Conservation (phyloP, 2,888 invertebrate genomes). For the Prosapia bicincta region DNA sequence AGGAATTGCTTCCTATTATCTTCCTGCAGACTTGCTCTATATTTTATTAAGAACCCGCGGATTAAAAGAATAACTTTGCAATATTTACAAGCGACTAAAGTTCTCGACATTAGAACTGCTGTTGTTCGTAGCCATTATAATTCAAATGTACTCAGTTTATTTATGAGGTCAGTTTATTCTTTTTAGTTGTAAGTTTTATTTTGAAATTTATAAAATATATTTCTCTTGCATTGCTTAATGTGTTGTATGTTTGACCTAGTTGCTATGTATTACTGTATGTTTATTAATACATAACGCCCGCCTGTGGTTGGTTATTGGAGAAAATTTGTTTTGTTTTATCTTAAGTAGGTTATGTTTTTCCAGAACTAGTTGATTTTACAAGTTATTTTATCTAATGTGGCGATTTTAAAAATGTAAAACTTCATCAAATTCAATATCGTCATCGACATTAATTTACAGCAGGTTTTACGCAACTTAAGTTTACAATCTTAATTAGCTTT, state of each 20-base stretch:
- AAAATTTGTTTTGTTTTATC: too few relatives aligned
- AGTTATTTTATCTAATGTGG: too few relatives aligned
- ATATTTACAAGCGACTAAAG: background rate
- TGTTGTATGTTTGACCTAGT: background rate
- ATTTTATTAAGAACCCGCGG: background rate
- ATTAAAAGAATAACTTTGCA: background rate
- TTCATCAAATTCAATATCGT: too few relatives aligned
- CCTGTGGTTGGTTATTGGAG: too few relatives aligned
- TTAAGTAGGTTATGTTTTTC: too few relatives aligned
- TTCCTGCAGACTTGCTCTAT: background rate
- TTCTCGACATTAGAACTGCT: background rate
- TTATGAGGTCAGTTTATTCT: background rate
- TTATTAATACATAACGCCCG: too few relatives aligned
- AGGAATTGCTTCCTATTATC: background rate
- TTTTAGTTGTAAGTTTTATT: background rate
- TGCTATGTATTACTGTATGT: background rate
- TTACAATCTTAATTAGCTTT: too few relatives aligned
- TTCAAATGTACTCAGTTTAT: background rate
- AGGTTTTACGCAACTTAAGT: too few relatives aligned
- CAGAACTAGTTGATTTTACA: too few relatives aligned
- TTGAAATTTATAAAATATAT: background rate
- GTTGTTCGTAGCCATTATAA: background rate
- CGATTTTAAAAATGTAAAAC: too few relatives aligned
- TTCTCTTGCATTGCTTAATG: background rate
- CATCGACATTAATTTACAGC: too few relatives aligned